These are phyloP conservation scores for Trissolcus japonicus DNA, from an alignment of 2,888 invertebrate genomes.

Conservation along the genomic window DNA sequence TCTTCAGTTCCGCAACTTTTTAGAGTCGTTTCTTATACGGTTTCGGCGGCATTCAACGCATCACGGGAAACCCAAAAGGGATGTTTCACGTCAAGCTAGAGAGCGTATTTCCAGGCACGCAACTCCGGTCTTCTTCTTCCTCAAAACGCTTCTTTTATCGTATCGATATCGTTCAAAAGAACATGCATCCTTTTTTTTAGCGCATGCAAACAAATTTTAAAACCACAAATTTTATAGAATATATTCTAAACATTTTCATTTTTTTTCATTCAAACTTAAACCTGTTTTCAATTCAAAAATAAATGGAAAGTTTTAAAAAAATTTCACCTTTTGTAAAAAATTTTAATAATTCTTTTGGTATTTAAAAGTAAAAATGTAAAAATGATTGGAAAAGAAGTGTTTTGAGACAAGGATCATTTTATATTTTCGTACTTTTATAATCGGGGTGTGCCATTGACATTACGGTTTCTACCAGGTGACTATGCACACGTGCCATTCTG, in stretches of 20 bases:
- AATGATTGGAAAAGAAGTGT: too few relatives aligned
- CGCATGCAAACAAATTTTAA: not conserved
- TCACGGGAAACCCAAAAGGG: slow-evolving; percentile 50
- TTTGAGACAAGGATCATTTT: not conserved
- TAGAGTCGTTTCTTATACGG: slow-evolving; percentile 46
- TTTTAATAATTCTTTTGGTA: too few relatives aligned
- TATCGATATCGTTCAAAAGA: slow-evolving; percentile 21
- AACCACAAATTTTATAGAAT: not conserved
- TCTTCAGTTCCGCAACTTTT: slow-evolving; percentile 50
- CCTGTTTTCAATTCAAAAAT: too few relatives aligned
- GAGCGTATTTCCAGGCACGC: slow-evolving; percentile 57
- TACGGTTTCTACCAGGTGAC: slow-evolving; percentile 2
- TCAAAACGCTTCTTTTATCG: slow-evolving; percentile 27
- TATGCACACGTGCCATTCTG: slow-evolving; percentile 45
- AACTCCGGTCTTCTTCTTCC: slow-evolving; percentile 45
- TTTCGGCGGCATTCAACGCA: slow-evolving; percentile 44
- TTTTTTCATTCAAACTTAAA: too few relatives aligned
- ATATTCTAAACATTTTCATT: too few relatives aligned
- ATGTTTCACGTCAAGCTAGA: slow-evolving; percentile 48
- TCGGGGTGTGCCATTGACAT: too few relatives aligned
- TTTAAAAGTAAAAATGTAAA: too few relatives aligned
- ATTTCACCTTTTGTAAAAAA: too few relatives aligned
- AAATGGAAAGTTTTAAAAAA: too few relatives aligned
- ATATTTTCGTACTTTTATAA: not conserved
- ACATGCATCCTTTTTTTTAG: slow-evolving; percentile 19